Percentiles rank a stretch among this genome's conserved stretches.
phyloP scores from a whole-genome alignment of 1,140 invertebrate species.

The Dendrolimus punctatus region DNA sequence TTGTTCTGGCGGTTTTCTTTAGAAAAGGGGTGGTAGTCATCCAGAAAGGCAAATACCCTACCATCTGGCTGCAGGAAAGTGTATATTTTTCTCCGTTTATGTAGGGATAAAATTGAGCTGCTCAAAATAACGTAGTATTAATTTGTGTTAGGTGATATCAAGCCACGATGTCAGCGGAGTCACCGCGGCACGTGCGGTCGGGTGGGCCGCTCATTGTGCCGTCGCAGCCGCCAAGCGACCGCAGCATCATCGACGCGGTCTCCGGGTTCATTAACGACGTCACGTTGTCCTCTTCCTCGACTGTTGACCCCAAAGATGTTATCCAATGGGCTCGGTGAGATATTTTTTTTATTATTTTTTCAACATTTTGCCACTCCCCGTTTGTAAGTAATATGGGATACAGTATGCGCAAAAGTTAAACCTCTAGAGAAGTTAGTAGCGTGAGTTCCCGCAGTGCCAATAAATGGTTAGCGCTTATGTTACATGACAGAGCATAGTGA shows the following conservation, averaged over 20 bases:
- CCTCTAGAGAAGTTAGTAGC: no score
- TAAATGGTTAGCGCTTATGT: no score
- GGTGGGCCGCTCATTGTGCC: slow-evolving; percentile 82
- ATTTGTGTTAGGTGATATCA: slow-evolving; percentile 12
- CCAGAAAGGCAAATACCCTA: no score
- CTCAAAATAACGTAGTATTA: neutral
- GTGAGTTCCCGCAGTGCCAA: no score
- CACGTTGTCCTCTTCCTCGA: slow-evolving; percentile 85
- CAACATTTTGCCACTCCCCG: neutral
- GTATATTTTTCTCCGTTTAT: no score
- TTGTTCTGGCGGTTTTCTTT: no score
- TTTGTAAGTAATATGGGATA: no score
- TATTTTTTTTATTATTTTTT: slow-evolving; percentile 53
- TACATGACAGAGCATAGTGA: no score
- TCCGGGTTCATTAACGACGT: slow-evolving; percentile 97
- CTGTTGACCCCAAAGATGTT: slow-evolving; percentile 78
- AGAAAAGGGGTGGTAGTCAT: no score
- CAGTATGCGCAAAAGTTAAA: no score
- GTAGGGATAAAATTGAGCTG: no score
- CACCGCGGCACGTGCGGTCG: slow-evolving; percentile 77
- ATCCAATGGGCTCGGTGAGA: slow-evolving; percentile 75
- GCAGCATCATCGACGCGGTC: slow-evolving; percentile 93
- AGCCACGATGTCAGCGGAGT: slow-evolving; percentile 84
- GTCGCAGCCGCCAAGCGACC: slow-evolving; percentile 92
- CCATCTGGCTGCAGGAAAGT: no score